Percentiles rank a stretch among this genome's conserved stretches.
phyloP scores from a whole-genome alignment of 2,888 invertebrate species.

The Stenodema calcarata region DNA sequence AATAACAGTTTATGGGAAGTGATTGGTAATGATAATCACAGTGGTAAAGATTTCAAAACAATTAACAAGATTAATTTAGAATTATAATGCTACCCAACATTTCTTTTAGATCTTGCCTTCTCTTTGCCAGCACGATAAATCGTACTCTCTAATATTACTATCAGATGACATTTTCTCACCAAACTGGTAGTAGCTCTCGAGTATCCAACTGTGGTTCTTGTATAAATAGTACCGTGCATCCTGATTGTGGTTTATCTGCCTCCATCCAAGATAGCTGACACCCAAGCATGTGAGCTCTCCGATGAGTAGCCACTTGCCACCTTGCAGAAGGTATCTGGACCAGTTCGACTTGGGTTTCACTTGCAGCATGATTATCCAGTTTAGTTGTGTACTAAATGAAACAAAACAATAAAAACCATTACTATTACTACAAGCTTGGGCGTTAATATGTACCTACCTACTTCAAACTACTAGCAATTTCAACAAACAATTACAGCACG shows the following conservation, averaged over 20 bases:
- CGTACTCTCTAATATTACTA: conserved; percentile 32
- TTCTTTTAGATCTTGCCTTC: conserved; percentile 36
- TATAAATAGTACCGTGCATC: conserved; percentile 35
- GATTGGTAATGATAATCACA: too few relatives aligned
- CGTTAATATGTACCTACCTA: too few relatives aligned
- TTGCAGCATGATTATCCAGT: not conserved
- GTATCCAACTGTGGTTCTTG: conserved; percentile 33
- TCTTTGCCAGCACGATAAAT: conserved; percentile 27
- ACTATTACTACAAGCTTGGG: too few relatives aligned
- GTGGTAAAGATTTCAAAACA: too few relatives aligned
- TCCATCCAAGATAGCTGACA: conserved; percentile 18
- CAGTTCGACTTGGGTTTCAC: not conserved
- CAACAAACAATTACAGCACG: too few relatives aligned
- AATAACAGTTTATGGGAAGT: too few relatives aligned
- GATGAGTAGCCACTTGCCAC: conserved; percentile 31
- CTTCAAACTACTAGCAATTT: too few relatives aligned
- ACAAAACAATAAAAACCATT: too few relatives aligned
- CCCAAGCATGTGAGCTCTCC: conserved; percentile 18
- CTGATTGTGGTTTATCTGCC: conserved; percentile 25
- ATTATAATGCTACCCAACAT: not conserved
- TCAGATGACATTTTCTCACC: conserved; percentile 43
- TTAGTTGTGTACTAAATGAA: too few relatives aligned
- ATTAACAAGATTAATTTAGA: too few relatives aligned
- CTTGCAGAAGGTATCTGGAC: not conserved
- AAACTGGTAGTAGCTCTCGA: conserved; percentile 38